phyloP scores from a whole-genome alignment of 2,113 vertebrate genomes.

The Piliocolobus tephrosceles region DNA sequence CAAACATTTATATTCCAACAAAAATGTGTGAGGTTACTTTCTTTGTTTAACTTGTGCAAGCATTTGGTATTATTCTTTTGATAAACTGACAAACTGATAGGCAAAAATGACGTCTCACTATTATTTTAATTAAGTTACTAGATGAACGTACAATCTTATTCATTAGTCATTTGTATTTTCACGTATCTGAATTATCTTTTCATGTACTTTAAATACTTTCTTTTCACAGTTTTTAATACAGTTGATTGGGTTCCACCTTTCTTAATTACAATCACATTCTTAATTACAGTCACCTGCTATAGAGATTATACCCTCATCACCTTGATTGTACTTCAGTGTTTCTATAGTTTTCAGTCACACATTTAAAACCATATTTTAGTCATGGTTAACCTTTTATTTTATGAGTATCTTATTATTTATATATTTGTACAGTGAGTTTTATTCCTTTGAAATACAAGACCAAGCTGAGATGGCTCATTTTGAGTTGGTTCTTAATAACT shows the following conservation, averaged over 20 bases:
- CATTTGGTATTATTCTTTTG: not conserved
- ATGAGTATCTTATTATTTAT: not conserved
- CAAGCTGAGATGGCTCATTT: not conserved
- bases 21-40: not conserved
- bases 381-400: not conserved
- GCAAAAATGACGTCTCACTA: not conserved
- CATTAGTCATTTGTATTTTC: constrained; percentile 35
- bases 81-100: not conserved
- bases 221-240: constrained; percentile 21
- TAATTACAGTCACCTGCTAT: too few relatives aligned
- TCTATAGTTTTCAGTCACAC: not conserved
- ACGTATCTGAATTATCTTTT: constrained; percentile 10
- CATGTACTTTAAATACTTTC: not conserved
- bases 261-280: constrained; percentile 52
- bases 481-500: constrained; percentile 36
- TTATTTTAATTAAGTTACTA: constrained; percentile 20
- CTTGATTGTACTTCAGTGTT: constrained; percentile 39
- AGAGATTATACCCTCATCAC: not conserved
- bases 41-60: not conserved
- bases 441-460: not conserved
- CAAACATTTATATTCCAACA: not conserved
- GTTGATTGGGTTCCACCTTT: constrained; percentile 22
- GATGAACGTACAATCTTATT: not conserved
- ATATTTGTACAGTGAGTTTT: not conserved
- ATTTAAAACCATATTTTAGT: constrained; percentile 9